Evolutionary conservation across 2,888 invertebrate genomes (phyloP).

Genomic region (Caenorhabditis panamensis): DNA sequence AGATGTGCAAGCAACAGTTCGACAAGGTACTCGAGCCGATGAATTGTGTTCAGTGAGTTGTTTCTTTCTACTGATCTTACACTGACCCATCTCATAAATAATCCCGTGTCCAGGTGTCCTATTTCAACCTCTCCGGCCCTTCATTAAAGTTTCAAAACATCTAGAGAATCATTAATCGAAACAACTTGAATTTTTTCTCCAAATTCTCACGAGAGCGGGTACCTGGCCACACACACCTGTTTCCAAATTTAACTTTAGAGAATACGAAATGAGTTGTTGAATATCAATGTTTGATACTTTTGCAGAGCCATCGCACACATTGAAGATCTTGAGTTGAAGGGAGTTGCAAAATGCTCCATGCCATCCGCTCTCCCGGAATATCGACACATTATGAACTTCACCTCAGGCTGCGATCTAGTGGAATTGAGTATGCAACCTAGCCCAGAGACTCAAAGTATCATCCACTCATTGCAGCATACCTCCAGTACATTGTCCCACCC

Average conservation of each 20-base stretch:
- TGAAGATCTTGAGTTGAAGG: constrained; percentile 22
- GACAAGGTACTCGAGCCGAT: constrained; percentile 43
- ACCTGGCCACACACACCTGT: background rate
- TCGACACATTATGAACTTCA: constrained; percentile 61
- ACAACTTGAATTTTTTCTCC: constrained; percentile 15
- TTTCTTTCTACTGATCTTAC: constrained; percentile 18
- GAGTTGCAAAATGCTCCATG: constrained; percentile 35
- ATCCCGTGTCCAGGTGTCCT: constrained; percentile 39
- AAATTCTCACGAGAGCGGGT: constrained; percentile 10
- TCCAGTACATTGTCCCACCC: constrained; percentile 72
- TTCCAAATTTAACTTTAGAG: background rate
- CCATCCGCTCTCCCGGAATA: constrained; percentile 38
- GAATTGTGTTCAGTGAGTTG: constrained; percentile 53
- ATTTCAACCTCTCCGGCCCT: constrained; percentile 9
- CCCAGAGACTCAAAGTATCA: background rate
- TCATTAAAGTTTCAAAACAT: constrained; percentile 32
- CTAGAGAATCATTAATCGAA: constrained; percentile 3
- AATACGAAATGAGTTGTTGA: background rate
- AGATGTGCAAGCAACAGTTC: constrained; percentile 38
- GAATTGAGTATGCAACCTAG: constrained; percentile 52
- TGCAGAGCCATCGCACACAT: constrained; percentile 48
- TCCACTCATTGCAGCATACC: constrained; percentile 56
- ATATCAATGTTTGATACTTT: constrained; percentile 4
- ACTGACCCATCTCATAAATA: constrained; percentile 10
- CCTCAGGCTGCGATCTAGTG: constrained; percentile 60